Evolutionary conservation across 2,797 vertebrate genomes (phyloP), one percentile per base, ranked within the genome.

Genomic region (Hemitrygon akajei): DNA sequence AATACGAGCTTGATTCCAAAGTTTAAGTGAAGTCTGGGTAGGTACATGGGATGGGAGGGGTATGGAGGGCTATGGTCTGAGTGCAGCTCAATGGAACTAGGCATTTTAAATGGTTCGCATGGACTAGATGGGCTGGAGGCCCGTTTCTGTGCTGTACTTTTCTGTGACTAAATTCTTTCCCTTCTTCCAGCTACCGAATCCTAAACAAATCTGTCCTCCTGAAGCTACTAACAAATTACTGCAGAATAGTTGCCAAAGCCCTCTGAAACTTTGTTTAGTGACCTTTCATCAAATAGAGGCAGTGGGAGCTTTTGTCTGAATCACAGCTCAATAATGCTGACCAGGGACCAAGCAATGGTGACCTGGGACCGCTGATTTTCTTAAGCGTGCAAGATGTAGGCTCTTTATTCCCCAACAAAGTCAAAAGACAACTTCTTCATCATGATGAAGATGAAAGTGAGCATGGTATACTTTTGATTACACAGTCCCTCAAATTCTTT

Each of bases 211-310:
- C 86, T 37, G 34, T 66, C 22, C n/a, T 89, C 86, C n/a, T 89
- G 63, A 89, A 89, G n/a, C n/a, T 22, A 69, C 56, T 58, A 84
- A 89, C 10, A 86, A 89, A n/a, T 87, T 89, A n/a, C 63, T 37
- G n/a, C 60, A 37, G n/a, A 66, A 34, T 66, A n/a, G 60, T 89
- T 69, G 18, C 63, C 27, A 34, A 69, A 89, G 69, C 3, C 11
- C 63, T 89, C 34, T 10, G 7, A 6, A 34, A 89, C 37, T 34
- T 89, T 69, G n/a, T 25, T 11, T 40, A 87, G 9, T 87, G 14
- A 66, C 14, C 16, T n/a, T 20, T 87, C 58, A 89, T 66, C 60
- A n/a, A 14, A 37, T 34, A n/a, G 25, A 14, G 16, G 20, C 6
- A 80, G 37, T 5, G 37, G 16, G 37, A 80, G 34, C 12, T 14